A percentile compares a stretch with the other conserved stretches of the same genome.
phyloP scores from a whole-genome alignment of 2,888 invertebrate species.

The Lymantria monacha region DNA sequence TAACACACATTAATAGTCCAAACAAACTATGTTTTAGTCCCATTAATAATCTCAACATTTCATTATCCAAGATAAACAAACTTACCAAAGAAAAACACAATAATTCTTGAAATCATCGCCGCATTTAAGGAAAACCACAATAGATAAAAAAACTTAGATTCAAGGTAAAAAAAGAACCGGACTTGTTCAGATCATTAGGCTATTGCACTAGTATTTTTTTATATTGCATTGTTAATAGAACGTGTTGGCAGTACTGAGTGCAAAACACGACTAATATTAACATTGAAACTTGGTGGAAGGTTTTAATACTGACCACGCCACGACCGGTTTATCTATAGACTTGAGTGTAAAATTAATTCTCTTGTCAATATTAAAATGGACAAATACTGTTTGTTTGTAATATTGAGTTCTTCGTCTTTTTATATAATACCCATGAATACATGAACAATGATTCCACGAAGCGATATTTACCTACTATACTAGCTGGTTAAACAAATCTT shows the following conservation, averaged over 20 bases:
- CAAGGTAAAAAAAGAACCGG: constrained; percentile 43
- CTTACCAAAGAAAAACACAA: constrained; percentile 68
- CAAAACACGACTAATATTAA: constrained; percentile 41
- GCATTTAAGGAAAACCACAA: constrained; percentile 59
- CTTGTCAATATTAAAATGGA: neutral
- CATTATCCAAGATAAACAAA: constrained; percentile 20
- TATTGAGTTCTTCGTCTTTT: too few species aligned
- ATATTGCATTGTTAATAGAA: constrained; percentile 19
- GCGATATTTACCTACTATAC: too few species aligned
- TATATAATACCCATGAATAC: too few species aligned
- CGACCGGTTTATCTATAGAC: constrained; percentile 45
- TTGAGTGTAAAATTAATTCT: neutral
- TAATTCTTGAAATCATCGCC: constrained; percentile 56
- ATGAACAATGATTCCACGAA: too few species aligned
- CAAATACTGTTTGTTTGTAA: too few species aligned
- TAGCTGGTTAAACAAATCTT: too few species aligned
- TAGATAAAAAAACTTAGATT: constrained; percentile 38
- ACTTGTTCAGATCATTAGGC: constrained; percentile 30
- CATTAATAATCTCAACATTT: neutral
- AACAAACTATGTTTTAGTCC: neutral
- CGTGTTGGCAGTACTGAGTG: constrained; percentile 30
- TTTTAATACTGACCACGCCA: constrained; percentile 20
- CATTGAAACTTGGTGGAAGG: constrained; percentile 25
- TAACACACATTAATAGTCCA: neutral
- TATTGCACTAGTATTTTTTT: constrained; percentile 23